These are phyloP conservation scores for Desmophyllum pertusum DNA, from an alignment of 92 coral and sea anemone species.

Conservation along the genomic window DNA sequence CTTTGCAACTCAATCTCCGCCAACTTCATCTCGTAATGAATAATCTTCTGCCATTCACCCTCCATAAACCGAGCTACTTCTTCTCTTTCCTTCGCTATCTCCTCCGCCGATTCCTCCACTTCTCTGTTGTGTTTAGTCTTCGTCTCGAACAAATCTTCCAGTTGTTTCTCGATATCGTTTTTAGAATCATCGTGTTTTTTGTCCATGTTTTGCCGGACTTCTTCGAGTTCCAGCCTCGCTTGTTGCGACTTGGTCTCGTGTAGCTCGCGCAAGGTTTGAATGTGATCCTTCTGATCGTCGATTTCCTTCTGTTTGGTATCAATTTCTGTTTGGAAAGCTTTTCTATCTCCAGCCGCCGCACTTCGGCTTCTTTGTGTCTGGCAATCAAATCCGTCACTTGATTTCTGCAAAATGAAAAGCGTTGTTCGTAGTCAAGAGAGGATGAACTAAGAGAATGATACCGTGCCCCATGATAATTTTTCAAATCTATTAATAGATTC, in stretches of 20 bases:
- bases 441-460: too few relatives aligned
- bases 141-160: constrained; percentile 68
- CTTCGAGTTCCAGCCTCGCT: constrained; percentile 68
- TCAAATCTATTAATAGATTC: too few relatives aligned
- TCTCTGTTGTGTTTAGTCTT: constrained; percentile 40
- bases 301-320: constrained; percentile 84
- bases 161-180: constrained; percentile 56
- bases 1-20: constrained; percentile 87
- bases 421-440: too few relatives aligned
- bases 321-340: constrained; percentile 75
- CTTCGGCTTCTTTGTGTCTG: constrained; percentile 92
- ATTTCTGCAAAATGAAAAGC: constrained; percentile 46
- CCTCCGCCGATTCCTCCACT: constrained; percentile 42
- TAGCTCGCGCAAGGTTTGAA: constrained; percentile 67
- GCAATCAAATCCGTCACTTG: constrained; percentile 81
- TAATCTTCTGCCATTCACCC: constrained; percentile 82
- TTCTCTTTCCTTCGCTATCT: constrained; percentile 58
- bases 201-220: constrained; percentile 66
- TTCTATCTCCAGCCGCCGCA: constrained; percentile 85
- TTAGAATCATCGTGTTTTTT: constrained; percentile 62
- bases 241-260: constrained; percentile 71
- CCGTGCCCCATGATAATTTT: too few relatives aligned
- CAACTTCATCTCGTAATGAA: constrained; percentile 82
- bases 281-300: constrained; percentile 81
- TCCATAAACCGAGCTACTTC: constrained; percentile 69